Evolutionary conservation across 92 coral and sea anemone species (phyloP).

Genomic region (Umimayanthus kanabou): DNA sequence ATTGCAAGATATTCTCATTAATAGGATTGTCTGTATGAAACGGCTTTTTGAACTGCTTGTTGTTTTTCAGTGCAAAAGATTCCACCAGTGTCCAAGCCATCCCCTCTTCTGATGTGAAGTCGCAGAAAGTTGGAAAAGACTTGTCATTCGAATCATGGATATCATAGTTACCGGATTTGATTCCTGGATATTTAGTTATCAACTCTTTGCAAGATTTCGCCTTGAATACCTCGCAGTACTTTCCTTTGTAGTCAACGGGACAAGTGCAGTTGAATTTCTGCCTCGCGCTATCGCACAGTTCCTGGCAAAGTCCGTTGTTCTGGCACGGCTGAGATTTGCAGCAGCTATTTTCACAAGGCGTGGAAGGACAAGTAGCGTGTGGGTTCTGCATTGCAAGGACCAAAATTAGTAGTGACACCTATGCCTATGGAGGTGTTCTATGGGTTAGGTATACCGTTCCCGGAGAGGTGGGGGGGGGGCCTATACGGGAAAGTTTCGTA

Average conservation of each 20-base stretch:
- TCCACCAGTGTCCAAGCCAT: constrained; percentile 11
- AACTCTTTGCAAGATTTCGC: constrained; percentile 16
- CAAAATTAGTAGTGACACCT: too few species aligned
- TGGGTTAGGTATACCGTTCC: too few species aligned
- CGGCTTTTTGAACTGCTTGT: neutral
- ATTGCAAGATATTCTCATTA: constrained; percentile 7
- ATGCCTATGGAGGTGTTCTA: too few species aligned
- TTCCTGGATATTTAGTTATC: neutral
- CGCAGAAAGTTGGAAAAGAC: constrained; percentile 2
- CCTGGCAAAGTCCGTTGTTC: constrained; percentile 1
- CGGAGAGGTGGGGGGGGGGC: too few species aligned
- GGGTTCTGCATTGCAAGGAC: neutral
- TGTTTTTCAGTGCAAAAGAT: constrained; percentile 8
- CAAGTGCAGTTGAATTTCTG: constrained; percentile 28
- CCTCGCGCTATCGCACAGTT: neutral
- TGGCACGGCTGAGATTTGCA: constrained; percentile 28
- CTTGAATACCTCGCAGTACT: constrained; percentile 14
- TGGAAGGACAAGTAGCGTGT: neutral
- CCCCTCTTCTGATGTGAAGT: neutral
- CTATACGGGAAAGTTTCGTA: too few species aligned
- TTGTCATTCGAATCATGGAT: constrained; percentile 13
- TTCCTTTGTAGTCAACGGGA: neutral
- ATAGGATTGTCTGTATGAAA: neutral
- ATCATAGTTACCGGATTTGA: neutral
- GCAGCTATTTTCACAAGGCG: constrained; percentile 13